These are phyloP conservation scores for Drosophila mimica DNA, from an alignment of 2,888 invertebrate species.

Conservation along the genomic window DNA sequence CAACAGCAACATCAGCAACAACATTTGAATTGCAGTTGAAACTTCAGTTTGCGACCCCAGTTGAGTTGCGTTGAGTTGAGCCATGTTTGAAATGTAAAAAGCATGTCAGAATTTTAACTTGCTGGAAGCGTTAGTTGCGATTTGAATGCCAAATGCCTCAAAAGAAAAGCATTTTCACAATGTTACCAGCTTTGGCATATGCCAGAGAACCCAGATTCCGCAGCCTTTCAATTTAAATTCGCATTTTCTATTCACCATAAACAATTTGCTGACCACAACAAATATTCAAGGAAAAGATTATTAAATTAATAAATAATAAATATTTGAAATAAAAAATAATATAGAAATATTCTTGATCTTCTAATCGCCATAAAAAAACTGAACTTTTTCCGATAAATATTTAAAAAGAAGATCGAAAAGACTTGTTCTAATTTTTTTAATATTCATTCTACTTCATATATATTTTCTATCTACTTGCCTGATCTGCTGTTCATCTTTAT, in stretches of 20 bases:
- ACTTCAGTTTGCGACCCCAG: conserved; percentile 50
- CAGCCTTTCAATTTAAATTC: not conserved
- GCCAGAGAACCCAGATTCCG: not conserved
- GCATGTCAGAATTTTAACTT: conserved; percentile 76
- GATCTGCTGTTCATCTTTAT: not conserved
- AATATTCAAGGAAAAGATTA: not conserved
- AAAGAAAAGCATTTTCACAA: conserved; percentile 39
- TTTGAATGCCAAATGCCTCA: conserved; percentile 61
- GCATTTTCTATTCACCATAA: not conserved
- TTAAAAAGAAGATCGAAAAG: not conserved
- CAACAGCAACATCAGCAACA: conserved; percentile 10
- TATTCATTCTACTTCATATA: not conserved
- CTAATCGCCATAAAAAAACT: not conserved
- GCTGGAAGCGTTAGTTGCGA: conserved; percentile 53
- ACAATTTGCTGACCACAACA: not conserved
- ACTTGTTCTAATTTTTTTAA: not conserved
- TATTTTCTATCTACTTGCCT: not conserved
- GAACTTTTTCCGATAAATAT: not conserved
- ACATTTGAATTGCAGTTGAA: conserved; percentile 32
- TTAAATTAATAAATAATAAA: too few relatives aligned
- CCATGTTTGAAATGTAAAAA: conserved; percentile 72
- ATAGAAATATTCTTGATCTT: not conserved
- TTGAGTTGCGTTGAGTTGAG: conserved; percentile 19
- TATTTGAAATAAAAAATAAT: too few relatives aligned
- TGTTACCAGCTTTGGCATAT: conserved; percentile 31